Conservation (phyloP, 2,888 invertebrate genomes). For the Eueremaeus valkanovi region DNA sequence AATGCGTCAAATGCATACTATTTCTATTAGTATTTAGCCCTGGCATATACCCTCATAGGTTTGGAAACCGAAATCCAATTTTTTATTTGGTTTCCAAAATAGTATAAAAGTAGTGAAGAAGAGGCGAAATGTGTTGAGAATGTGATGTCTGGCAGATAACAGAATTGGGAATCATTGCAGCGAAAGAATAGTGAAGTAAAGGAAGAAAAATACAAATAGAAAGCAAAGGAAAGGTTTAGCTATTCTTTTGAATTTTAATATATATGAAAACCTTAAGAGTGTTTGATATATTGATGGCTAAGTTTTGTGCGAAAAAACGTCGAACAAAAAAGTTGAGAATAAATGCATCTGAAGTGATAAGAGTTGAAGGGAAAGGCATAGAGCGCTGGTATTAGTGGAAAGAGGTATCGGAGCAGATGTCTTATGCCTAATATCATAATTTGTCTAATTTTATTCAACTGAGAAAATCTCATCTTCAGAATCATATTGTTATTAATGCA, state of each 20-base stretch:
- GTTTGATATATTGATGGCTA: conserved; percentile 10
- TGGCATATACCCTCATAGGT: no score
- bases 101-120: not conserved
- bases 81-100: not conserved
- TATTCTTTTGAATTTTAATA: conserved; percentile 8
- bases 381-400: not conserved
- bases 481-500: no score
- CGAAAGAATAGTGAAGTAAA: not conserved
- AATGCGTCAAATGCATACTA: no score
- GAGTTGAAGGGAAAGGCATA: not conserved
- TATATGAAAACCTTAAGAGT: not conserved
- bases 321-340: not conserved
- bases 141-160: not conserved
- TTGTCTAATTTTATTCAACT: conserved; percentile 1
- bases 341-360: not conserved
- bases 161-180: not conserved
- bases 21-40: no score
- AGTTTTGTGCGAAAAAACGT: not conserved
- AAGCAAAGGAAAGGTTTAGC: not conserved
- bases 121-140: not conserved
- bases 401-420: not conserved
- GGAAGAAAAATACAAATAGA: not conserved
- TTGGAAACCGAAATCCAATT: no score
- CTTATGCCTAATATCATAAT: not conserved
- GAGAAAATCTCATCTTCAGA: not conserved